Base-by-base conservation (phyloP, 2,797 vertebrate species). In the Cyprinella venusta region DNA sequence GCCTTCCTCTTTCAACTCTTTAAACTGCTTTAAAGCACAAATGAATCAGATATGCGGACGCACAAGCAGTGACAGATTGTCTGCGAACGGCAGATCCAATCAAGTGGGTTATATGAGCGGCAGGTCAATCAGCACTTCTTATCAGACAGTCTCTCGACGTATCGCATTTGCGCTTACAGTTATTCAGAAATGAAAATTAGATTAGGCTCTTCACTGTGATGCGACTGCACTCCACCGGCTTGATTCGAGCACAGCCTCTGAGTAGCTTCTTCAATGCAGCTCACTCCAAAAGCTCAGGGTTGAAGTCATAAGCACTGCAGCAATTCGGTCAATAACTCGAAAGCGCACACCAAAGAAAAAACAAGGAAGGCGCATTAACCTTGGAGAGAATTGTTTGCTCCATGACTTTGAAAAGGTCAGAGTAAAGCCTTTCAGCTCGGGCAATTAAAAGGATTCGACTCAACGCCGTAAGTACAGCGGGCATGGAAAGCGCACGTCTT, bases 361-460 rank as follows among this genome's bases (percentile, higher is more conserved):
- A 91, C 90, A 91, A 90, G 91, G 88, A 86, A 80, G 84, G 26
- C 50, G 59, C 85, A 65, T 84, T 83, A 85, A 91, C 90, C 86
- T 90, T 77, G 81, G 78, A 67, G 84, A 89, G 83, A 90, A 92
- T 91, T 89, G 91, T 93, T 92, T 93, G 91, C 90, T 90, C 89
- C 90, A 86, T 89, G 91, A 87, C 92, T 92, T 90, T 87, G 88
- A 89, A 94, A 94, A 94, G 93, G 93, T 94, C 92, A 91, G 86
- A 87, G 89, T 89, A 90, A 91, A 94, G 93, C 88, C 90, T 86
- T 89, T 88, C 81, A 89, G 91, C 88, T 79, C 86, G 88, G 50
- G 90, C 91, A 93, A 93, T 94, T 93, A 94, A 92, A 85, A 87
- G 91, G 90, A 88, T 90, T 85, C 86, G 33, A 85, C 87, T 90